These are phyloP conservation scores for Parapsyche elsis DNA, from an alignment of 1,140 invertebrate species.

Conservation along the genomic window DNA sequence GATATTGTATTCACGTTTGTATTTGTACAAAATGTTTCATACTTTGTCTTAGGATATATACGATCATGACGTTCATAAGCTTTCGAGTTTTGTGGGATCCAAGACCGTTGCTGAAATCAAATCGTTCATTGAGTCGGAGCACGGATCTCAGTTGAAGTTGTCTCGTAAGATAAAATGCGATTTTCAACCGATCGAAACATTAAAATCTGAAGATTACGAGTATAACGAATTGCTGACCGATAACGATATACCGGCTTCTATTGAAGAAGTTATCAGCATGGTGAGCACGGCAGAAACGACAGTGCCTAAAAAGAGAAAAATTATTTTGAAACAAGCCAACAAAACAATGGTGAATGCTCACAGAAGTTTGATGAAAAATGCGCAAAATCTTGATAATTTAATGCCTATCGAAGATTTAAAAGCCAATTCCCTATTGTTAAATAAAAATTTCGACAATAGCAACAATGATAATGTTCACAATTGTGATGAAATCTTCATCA, in stretches of 20 bases:
- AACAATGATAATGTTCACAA: neutral
- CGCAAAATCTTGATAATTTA: neutral
- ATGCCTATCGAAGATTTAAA: neutral
- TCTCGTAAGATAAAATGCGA: too few relatives aligned
- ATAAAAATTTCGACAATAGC: neutral
- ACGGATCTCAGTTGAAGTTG: conserved; percentile 61
- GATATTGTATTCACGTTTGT: neutral
- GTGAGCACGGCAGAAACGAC: conserved; percentile 68
- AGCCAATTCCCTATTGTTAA: neutral
- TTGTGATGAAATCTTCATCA: neutral
- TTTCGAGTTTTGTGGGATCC: conserved; percentile 73
- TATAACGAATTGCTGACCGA: conserved; percentile 62
- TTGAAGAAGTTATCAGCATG: conserved; percentile 67
- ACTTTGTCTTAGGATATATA: conserved; percentile 70
- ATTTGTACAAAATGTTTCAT: conserved; percentile 16
- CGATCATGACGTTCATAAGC: conserved; percentile 72
- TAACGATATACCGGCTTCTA: conserved; percentile 65
- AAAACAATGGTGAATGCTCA: neutral
- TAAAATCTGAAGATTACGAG: neutral
- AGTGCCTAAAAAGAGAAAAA: conserved; percentile 53
- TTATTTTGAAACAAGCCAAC: conserved; percentile 44
- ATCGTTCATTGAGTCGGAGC: conserved; percentile 64
- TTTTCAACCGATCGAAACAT: too few relatives aligned
- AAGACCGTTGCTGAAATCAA: conserved; percentile 72
- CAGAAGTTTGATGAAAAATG: neutral